A percentile compares a stretch with the other conserved stretches of the same genome.
phyloP scores from a whole-genome alignment of 2,797 vertebrate genomes.

The Sebastes ruberrimus region DNA sequence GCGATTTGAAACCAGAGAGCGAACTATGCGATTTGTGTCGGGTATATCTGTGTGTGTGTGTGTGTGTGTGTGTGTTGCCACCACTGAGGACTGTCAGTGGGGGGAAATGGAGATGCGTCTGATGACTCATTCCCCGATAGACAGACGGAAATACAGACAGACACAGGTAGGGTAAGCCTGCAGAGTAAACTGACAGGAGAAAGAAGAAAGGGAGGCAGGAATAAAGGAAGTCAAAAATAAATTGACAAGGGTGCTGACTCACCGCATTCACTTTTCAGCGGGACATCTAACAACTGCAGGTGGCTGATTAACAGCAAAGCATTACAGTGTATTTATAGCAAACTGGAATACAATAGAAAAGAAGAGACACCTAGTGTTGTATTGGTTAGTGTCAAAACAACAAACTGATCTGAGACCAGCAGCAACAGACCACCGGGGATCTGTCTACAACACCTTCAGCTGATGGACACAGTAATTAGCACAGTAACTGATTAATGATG shows the following conservation, averaged over 20 bases:
- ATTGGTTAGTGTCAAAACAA: neutral
- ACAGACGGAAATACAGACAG: conserved; percentile 33
- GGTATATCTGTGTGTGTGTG: neutral
- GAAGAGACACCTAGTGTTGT: neutral
- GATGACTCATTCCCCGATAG: conserved; percentile 56
- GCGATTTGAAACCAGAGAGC: conserved; percentile 33
- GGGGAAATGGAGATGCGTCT: conserved; percentile 13
- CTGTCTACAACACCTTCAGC: neutral
- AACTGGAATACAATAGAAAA: neutral
- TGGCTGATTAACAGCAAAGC: conserved; percentile 38
- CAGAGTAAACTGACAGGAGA: conserved; percentile 22
- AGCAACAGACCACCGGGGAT: neutral
- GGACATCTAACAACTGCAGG: conserved; percentile 29
- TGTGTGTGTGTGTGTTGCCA: conserved; percentile 14
- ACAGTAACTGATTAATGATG: conserved; percentile 20
- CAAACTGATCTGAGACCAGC: neutral
- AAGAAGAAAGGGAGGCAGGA: neutral
- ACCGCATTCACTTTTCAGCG: conserved; percentile 15
- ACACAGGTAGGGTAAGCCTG: conserved; percentile 15
- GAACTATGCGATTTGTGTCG: conserved; percentile 22
- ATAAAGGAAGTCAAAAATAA: conserved; percentile 4
- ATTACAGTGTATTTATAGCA: neutral
- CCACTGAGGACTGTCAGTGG: conserved; percentile 2
- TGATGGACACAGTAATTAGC: conserved; percentile 19
- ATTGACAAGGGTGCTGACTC: conserved; percentile 21